Percentiles rank a stretch among this genome's conserved stretches.
These are phyloP conservation scores for Prorops nasuta DNA, from an alignment of 1,140 invertebrate species.

Conservation along the genomic window DNA sequence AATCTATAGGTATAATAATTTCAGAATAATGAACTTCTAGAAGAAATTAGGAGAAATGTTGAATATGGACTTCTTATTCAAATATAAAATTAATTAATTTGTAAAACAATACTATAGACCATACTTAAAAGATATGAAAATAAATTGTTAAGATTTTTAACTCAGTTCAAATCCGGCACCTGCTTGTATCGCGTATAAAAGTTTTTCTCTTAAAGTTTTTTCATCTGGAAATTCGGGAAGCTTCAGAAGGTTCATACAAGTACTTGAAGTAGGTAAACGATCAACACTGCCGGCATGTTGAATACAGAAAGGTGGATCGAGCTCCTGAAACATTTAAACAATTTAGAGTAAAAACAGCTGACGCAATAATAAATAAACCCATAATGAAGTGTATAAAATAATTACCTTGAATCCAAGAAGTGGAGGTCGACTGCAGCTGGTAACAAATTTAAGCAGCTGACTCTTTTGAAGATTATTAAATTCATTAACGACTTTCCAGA, in stretches of 20 bases:
- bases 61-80: too few relatives aligned
- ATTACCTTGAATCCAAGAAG: slow-evolving; percentile 92
- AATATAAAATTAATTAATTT: too few relatives aligned
- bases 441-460: slow-evolving; percentile 93
- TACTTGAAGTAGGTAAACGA: slow-evolving; percentile 90
- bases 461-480: slow-evolving; percentile 84
- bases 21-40: too few relatives aligned
- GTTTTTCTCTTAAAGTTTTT: slow-evolving; percentile 75
- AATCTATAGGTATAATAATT: too few relatives aligned
- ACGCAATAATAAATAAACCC: slow-evolving; percentile 5
- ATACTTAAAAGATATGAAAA: too few relatives aligned
- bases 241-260: slow-evolving; percentile 97
- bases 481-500: slow-evolving; percentile 83
- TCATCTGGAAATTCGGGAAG: slow-evolving; percentile 86
- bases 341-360: slow-evolving; percentile 3
- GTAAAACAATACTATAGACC: too few relatives aligned
- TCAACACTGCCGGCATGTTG: slow-evolving; percentile 85
- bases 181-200: slow-evolving; percentile 92
- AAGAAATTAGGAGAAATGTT: too few relatives aligned
- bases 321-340: slow-evolving; percentile 65
- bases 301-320: slow-evolving; percentile 93
- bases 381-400: not conserved
- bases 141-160: too few relatives aligned
- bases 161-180: slow-evolving; percentile 95
- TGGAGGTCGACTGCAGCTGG: slow-evolving; percentile 94